Evolutionary conservation across 2,797 vertebrate species (phyloP).

Genomic region (Anomalospiza imberbis): DNA sequence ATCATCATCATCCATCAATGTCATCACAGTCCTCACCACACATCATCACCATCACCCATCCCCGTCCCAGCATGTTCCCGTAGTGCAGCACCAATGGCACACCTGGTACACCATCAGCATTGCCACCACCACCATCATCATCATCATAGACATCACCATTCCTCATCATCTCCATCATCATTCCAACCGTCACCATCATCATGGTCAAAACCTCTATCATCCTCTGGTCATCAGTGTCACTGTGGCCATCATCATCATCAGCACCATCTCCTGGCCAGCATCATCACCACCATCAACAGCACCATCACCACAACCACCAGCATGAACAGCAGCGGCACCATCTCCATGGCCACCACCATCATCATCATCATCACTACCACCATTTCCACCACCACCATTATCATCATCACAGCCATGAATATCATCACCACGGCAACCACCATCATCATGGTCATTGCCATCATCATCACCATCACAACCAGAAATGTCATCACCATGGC

Average conservation of each 20-base stretch:
- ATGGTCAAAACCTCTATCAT: background rate
- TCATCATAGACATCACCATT: background rate
- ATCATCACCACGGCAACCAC: background rate
- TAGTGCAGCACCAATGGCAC: background rate
- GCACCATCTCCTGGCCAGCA: no score
- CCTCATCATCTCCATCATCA: background rate
- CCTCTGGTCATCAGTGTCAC: background rate
- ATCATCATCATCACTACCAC: background rate
- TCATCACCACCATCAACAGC: background rate
- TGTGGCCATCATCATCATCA: background rate
- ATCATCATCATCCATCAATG: no score
- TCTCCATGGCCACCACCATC: background rate
- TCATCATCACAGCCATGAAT: background rate
- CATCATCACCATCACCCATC: background rate
- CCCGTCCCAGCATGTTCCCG: rapidly evolving
- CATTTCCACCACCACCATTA: no score
- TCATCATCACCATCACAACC: background rate
- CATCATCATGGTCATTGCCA: no score
- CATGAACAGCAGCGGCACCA: background rate
- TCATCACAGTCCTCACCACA: background rate
- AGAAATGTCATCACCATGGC: background rate
- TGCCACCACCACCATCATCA: background rate
- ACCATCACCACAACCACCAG: background rate
- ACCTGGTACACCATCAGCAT: background rate
- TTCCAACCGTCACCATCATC: background rate